Evolutionary conservation across 2,888 invertebrate genomes (phyloP), one percentile per base, ranked within the genome.

Genomic region (Pristionchus japonicus): DNA sequence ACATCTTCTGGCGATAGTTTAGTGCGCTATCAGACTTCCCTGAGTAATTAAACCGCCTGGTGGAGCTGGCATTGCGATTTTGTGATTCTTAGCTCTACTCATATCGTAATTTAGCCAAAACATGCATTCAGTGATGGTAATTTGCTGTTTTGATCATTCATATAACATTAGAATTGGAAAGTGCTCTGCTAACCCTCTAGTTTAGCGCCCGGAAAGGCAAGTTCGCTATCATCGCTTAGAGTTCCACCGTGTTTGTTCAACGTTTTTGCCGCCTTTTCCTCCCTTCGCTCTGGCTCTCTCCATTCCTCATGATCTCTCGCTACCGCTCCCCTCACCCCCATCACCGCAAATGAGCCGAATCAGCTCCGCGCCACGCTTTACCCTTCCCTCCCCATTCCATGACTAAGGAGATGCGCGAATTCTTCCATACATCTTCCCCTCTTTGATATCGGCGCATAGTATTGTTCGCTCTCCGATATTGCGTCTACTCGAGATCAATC

Each of bases 181-280:
- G n/a, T n/a, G n/a, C n/a, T n/a, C n/a, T n/a, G n/a, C 57, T 23
- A 57, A 4, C 57, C 57, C 57, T 57, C 57, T 6, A 57, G n/a
- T n/a, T n/a, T 23, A 64, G 70, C 43, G 43, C 43, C 77, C 40
- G 43, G 43, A 77, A 77, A 77, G 43, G 37, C 57, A 77, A 34
- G 43, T 47, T 77, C 43, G 52, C 52, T 40, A 49, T 27, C 23
- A 23, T 27, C 9, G n/a, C 34, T 43, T 43, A n/a, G n/a, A 77
- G 77, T 77, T 77, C 77, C 77, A 77, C 77, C 43, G 15, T 77
- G 77, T 77, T 77, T 77, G 77, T 20, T 15, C 77, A 77, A n/a
- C 77, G 40, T 77, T 47, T 77, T 77, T 77, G 37, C 70, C 37
- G 37, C 7, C 57, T 47, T 77, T 77, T 77, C 23, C 70, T 20